A percentile compares a stretch with the other conserved stretches of the same genome.
Evolutionary conservation across 1,140 invertebrate species (phyloP).

Genomic region (Artemia franciscana): DNA sequence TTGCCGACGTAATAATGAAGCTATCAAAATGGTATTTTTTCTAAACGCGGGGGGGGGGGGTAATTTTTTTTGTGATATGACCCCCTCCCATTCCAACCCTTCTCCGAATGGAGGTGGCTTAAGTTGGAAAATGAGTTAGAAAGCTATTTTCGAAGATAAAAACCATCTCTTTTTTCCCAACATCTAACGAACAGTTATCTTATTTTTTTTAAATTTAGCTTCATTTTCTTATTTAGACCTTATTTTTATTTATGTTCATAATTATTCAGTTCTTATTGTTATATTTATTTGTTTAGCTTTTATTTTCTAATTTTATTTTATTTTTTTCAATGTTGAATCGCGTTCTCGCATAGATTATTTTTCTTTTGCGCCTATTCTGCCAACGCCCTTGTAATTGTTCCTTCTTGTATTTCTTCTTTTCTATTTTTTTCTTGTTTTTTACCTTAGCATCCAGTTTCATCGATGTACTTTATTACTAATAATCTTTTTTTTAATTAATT

Average conservation of each 20-base stretch:
- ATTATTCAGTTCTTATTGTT: neutral
- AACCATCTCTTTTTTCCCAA: neutral
- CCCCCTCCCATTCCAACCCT: too few relatives aligned
- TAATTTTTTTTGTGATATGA: too few relatives aligned
- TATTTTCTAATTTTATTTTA: neutral
- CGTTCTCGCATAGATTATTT: neutral
- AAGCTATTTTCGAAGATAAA: too few relatives aligned
- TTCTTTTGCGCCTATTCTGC: neutral
- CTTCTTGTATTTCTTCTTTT: neutral
- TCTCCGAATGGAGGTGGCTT: too few relatives aligned
- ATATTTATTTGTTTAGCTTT: neutral
- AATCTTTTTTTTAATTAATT: too few relatives aligned
- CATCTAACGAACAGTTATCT: slow-evolving; percentile 1
- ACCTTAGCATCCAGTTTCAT: neutral
- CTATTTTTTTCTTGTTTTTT: neutral
- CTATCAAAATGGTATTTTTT: too few relatives aligned
- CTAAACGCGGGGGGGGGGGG: too few relatives aligned
- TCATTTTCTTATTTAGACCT: neutral
- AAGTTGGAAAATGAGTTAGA: too few relatives aligned
- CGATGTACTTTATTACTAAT: neutral
- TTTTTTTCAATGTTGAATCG: neutral
- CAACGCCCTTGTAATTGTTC: neutral
- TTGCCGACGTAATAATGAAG: too few relatives aligned
- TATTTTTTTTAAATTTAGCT: neutral
- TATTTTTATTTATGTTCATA: neutral